phyloP scores from a whole-genome alignment of 1,140 invertebrate genomes.

The Achatina immaculata region DNA sequence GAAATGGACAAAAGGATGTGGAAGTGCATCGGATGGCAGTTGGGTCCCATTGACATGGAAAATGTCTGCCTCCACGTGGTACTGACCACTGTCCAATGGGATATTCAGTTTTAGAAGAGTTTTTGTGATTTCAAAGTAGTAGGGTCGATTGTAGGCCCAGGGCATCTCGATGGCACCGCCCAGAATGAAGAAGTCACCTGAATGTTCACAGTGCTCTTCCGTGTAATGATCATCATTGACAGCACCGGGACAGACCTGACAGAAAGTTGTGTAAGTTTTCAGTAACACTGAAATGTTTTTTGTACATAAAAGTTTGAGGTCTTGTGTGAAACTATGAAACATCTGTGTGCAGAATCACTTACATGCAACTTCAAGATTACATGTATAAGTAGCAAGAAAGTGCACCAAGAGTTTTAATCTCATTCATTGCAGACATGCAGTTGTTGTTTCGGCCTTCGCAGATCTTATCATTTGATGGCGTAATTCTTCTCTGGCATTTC shows the following conservation, averaged over 20 bases:
- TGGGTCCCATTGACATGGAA: slow-evolving; percentile 41
- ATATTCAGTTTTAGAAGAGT: slow-evolving; percentile 22
- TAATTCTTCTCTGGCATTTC: no score
- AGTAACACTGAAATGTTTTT: no score
- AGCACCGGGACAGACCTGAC: background rate
- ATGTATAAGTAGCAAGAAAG: no score
- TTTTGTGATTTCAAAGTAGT: slow-evolving; percentile 39
- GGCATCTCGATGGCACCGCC: slow-evolving; percentile 48
- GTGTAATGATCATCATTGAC: background rate
- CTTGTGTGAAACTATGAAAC: no score
- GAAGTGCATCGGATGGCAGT: slow-evolving; percentile 14
- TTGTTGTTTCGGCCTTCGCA: no score
- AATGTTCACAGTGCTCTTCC: slow-evolving; percentile 38
- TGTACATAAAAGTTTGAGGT: no score
- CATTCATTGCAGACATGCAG: no score
- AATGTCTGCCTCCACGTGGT: slow-evolving; percentile 26
- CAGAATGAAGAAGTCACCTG: slow-evolving; percentile 50
- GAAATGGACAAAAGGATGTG: slow-evolving; percentile 33
- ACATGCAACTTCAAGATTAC: no score
- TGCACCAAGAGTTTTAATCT: no score
- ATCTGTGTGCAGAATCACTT: no score
- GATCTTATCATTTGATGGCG: no score
- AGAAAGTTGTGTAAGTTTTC: no score
- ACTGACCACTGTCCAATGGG: slow-evolving; percentile 28
- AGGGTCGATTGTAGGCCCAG: slow-evolving; percentile 40